These are phyloP conservation scores for Polylopha cassiicola DNA, from an alignment of 2,888 invertebrate species.

Conservation along the genomic window DNA sequence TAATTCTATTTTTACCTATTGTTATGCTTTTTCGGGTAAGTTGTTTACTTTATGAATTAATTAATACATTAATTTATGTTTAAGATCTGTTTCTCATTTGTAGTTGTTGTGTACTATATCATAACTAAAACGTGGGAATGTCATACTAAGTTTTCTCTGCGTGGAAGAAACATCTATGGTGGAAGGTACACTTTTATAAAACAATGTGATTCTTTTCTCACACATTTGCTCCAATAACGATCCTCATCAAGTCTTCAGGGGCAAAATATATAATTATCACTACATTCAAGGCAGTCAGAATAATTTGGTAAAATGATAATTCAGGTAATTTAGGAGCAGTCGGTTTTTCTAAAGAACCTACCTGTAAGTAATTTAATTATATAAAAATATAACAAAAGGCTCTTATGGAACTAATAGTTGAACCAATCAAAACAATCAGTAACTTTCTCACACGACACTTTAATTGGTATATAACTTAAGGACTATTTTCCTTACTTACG, in stretches of 20 bases:
- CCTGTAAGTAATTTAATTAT: too few relatives aligned
- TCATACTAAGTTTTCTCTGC: constrained; percentile 28
- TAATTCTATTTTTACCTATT: too few relatives aligned
- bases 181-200: constrained; percentile 26
- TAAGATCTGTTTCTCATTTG: neutral
- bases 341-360: too few relatives aligned
- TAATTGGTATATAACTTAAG: constrained; percentile 73
- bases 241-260: constrained; percentile 19
- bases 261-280: too few relatives aligned
- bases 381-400: too few relatives aligned
- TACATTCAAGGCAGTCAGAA: too few relatives aligned
- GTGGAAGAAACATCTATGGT: too few relatives aligned
- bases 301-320: too few relatives aligned
- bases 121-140: constrained; percentile 35
- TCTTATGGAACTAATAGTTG: too few relatives aligned
- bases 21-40: too few relatives aligned
- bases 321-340: too few relatives aligned
- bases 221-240: constrained; percentile 29
- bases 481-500: constrained; percentile 67
- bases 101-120: constrained; percentile 11
- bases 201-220: constrained; percentile 31
- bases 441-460: constrained; percentile 65
- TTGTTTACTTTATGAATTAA: too few relatives aligned
- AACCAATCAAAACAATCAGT: constrained; percentile 32
- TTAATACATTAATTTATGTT: constrained; percentile 4